A percentile compares a stretch with the other conserved stretches of the same genome.
Evolutionary conservation across 2,888 invertebrate genomes (phyloP).

Genomic region (Nephrotoma appendiculata): DNA sequence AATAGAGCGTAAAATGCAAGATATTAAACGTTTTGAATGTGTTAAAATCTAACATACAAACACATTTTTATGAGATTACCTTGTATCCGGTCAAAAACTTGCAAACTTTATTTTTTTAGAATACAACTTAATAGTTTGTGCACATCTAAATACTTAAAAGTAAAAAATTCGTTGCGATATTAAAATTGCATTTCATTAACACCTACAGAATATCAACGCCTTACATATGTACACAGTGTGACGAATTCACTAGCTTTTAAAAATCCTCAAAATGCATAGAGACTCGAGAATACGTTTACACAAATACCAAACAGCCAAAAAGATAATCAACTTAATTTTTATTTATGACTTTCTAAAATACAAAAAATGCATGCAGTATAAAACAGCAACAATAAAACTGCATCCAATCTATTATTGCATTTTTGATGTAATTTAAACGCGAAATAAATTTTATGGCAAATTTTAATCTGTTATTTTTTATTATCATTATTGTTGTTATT

Average conservation of each 20-base stretch:
- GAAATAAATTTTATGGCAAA: background rate
- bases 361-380: background rate
- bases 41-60: background rate
- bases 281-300: background rate
- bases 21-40: background rate
- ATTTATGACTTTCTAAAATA: background rate
- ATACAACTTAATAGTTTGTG: background rate
- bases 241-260: background rate
- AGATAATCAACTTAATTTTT: background rate
- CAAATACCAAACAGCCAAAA: background rate
- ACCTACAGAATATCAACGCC: background rate
- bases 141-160: background rate
- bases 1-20: background rate
- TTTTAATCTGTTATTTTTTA: background rate
- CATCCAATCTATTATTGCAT: background rate
- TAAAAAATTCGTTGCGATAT: background rate
- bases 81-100: background rate
- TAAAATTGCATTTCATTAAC: background rate
- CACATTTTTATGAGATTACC: background rate
- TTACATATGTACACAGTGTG: background rate
- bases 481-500: too few relatives aligned
- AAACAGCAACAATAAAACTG: background rate
- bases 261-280: background rate
- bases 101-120: background rate
- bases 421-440: background rate